Percentiles rank a stretch among this genome's conserved stretches.
Evolutionary conservation across 1,140 invertebrate genomes (phyloP).

Genomic region (Thaumatotibia leucotreta): DNA sequence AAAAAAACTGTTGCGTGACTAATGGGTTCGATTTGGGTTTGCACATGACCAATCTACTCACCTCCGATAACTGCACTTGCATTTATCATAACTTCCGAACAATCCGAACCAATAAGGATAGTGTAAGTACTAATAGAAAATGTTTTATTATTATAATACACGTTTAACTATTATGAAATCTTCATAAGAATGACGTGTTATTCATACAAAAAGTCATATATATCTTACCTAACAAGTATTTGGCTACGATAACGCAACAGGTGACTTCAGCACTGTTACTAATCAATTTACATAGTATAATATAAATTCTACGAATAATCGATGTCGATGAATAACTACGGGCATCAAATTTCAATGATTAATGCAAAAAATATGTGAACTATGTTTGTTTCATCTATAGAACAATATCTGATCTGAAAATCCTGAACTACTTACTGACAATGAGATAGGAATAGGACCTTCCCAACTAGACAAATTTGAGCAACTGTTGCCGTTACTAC

Average conservation of each 20-base stretch:
- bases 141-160: neutral
- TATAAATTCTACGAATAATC: neutral
- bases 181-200: neutral
- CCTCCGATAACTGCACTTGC: neutral
- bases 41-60: neutral
- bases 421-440: too few species aligned
- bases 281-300: slow-evolving; percentile 3
- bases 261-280: neutral
- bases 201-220: neutral
- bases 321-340: neutral
- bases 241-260: neutral
- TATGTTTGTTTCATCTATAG: neutral
- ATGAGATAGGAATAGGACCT: neutral
- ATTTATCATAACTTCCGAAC: neutral
- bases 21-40: slow-evolving; percentile 1
- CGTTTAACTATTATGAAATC: neutral
- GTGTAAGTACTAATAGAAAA: neutral
- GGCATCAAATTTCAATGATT: neutral
- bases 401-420: neutral
- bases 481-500: too few species aligned
- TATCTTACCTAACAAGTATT: neutral
- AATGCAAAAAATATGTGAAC: neutral
- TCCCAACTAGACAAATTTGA: too few species aligned
- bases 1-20: too few species aligned
- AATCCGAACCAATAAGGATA: too few species aligned